phyloP scores from a whole-genome alignment of 1,140 invertebrate species.

The Drosophila ambigua region DNA sequence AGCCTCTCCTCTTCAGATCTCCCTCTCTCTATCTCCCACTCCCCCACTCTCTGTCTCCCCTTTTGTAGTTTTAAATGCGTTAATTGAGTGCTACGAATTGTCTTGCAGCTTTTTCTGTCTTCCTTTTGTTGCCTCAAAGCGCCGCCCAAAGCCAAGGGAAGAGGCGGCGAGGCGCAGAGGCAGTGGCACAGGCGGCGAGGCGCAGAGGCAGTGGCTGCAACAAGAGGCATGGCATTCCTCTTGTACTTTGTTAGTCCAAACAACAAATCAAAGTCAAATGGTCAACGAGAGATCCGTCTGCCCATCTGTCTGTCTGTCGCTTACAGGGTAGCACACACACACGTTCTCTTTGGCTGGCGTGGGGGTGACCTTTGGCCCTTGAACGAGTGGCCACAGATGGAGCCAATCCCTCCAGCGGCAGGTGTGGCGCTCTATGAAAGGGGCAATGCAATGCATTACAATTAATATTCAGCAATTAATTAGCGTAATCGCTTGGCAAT shows the following conservation, averaged over 20 bases:
- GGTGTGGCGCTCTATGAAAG: too few species aligned
- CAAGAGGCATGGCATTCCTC: not conserved
- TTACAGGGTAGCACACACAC: not conserved
- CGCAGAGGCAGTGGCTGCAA: too few species aligned
- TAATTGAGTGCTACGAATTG: slow-evolving; percentile 76
- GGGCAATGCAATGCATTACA: too few species aligned
- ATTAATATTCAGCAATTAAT: too few species aligned
- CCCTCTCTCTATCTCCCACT: not conserved
- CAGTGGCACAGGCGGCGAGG: too few species aligned
- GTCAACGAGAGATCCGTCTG: slow-evolving; percentile 33
- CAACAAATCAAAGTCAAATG: slow-evolving; percentile 61
- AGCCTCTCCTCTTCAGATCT: slow-evolving; percentile 7
- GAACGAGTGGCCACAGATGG: too few species aligned
- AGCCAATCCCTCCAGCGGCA: too few species aligned
- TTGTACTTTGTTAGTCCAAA: slow-evolving; percentile 25
- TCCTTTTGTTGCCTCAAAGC: slow-evolving; percentile 9
- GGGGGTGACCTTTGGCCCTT: too few species aligned
- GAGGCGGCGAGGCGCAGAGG: too few species aligned
- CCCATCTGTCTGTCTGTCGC: not conserved
- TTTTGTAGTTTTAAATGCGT: slow-evolving; percentile 76
- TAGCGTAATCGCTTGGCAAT: too few species aligned
- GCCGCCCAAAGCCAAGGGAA: too few species aligned
- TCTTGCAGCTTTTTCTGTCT: slow-evolving; percentile 41
- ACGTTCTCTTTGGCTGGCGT: too few species aligned
- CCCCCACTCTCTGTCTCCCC: not conserved